Percentiles rank a stretch among this genome's conserved stretches.
Evolutionary conservation across 2,888 invertebrate species (phyloP).

Genomic region (Sthenelais limicola): DNA sequence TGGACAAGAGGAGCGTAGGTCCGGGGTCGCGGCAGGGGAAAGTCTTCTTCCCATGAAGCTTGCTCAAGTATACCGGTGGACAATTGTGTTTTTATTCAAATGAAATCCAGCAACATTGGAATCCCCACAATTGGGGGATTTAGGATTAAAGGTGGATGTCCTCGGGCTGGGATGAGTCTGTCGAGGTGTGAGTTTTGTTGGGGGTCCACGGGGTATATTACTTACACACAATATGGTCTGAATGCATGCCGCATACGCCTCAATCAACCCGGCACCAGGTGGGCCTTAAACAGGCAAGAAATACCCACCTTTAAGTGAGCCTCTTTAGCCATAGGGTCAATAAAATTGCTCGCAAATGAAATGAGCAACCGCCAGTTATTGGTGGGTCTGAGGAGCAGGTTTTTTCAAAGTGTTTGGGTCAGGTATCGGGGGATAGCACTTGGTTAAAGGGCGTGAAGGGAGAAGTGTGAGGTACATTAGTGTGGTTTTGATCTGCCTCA

Average conservation of each 20-base stretch:
- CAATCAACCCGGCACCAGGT: conserved; percentile 5
- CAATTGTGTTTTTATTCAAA: conserved; percentile 33
- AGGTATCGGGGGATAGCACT: neutral
- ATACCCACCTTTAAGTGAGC: conserved; percentile 1
- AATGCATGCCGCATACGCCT: conserved; percentile 17
- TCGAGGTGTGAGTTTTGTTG: conserved; percentile 35
- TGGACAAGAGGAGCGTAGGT: too few relatives aligned
- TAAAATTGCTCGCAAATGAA: conserved; percentile 11
- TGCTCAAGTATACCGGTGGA: too few relatives aligned
- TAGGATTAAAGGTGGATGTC: conserved; percentile 29
- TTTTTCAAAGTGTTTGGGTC: conserved; percentile 9
- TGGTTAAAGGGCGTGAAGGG: conserved; percentile 15
- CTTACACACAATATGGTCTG: conserved; percentile 32
- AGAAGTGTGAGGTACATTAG: conserved; percentile 26
- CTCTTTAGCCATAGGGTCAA: conserved; percentile 24
- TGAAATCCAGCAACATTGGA: conserved; percentile 31
- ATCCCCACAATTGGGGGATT: conserved; percentile 29
- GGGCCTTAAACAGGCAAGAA: neutral
- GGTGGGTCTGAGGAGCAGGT: conserved; percentile 2
- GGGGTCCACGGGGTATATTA: conserved; percentile 30
- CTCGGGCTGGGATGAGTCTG: conserved; percentile 15
- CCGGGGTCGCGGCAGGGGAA: too few relatives aligned
- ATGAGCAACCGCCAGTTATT: conserved; percentile 15
- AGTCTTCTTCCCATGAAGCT: too few relatives aligned
- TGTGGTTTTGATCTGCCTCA: neutral